Base-by-base conservation (phyloP, 1,140 invertebrate genomes). In the Cepaea nemoralis region DNA sequence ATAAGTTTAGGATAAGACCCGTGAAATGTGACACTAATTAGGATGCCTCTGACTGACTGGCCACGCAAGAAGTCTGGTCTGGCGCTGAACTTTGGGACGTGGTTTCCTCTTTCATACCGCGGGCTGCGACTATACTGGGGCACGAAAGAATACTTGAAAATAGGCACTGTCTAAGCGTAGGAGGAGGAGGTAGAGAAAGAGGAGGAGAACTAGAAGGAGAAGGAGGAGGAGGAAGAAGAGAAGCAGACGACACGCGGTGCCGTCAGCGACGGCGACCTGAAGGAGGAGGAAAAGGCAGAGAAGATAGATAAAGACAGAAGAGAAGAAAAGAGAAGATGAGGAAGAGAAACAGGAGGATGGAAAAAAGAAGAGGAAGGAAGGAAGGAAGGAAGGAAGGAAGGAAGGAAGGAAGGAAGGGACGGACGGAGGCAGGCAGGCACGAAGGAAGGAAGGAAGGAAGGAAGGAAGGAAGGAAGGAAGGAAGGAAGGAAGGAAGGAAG, bases 391-490 rank as follows among this genome's bases (percentile, higher is more conserved):
- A 42, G 42, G n/a, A 37, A 76, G 22, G 50, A n/a, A 81, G 16
- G 31, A 22, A 39, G 33, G 31, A 80, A 55, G 45, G n/a, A 37
- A 35, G 5, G 22, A 35, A 24, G 27, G 70, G 33, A 86, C 45
- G 86, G 86, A 31, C 85, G 87, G 39, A 19, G 8, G 27, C 5
- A 27, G 22, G 6, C 31, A 8, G 6, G 31, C 3, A 39, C 6
- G 19, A 55, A 83, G 27, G 40, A 78, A 76, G 42, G 42, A 39
- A 35, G 50, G n/a, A 37, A 22, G 35, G 59, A 55, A 42, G 31
- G 37, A 31, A 42, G 73, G 35, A 35, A 35, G 27, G 31, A 35
- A 40, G 16, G 24, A 55, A 27, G 22, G 35, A 55, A 63, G 22
- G 42, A 45, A 45, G 8, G 42, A 45, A 45, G 42, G 42, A 45